A percentile compares a stretch with the other conserved stretches of the same genome.
phyloP scores from a whole-genome alignment of 2,888 invertebrate species.

The Ormyrus pomaceus region DNA sequence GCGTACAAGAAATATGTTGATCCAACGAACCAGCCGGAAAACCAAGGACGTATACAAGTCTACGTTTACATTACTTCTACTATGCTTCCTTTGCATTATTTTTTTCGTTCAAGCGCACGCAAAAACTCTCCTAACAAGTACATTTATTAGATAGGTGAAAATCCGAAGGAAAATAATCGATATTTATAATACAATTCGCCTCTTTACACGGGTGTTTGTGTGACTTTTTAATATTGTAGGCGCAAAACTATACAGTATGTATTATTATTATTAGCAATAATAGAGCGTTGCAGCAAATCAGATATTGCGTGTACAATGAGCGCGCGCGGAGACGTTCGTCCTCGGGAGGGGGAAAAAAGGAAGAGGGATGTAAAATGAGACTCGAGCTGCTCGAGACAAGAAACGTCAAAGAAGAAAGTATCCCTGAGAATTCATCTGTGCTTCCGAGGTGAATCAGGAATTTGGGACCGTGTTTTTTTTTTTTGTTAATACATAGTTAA shows the following conservation, averaged over 20 bases:
- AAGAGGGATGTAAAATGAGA: neutral
- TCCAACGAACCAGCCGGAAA: slow-evolving; percentile 71
- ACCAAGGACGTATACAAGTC: slow-evolving; percentile 57
- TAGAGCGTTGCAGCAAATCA: neutral
- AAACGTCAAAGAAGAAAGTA: slow-evolving; percentile 42
- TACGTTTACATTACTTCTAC: slow-evolving; percentile 17
- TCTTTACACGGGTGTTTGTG: no score
- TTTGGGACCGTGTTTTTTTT: slow-evolving; percentile 3
- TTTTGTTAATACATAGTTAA: neutral
- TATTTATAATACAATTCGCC: no score
- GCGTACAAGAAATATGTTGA: slow-evolving; percentile 64
- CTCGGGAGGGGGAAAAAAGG: neutral
- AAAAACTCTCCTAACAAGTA: neutral
- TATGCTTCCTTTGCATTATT: neutral
- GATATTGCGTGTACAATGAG: neutral
- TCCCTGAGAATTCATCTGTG: slow-evolving; percentile 56
- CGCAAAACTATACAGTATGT: no score
- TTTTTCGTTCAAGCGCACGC: slow-evolving; percentile 13
- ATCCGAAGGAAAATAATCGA: no score
- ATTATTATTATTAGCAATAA: neutral
- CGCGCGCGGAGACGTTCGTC: slow-evolving; percentile 10
- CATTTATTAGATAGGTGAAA: no score
- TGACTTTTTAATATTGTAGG: no score
- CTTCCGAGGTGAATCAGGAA: slow-evolving; percentile 31
- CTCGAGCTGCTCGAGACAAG: slow-evolving; percentile 11